Conservation (phyloP, 2,888 invertebrate species). For the Rhingia campestris region DNA sequence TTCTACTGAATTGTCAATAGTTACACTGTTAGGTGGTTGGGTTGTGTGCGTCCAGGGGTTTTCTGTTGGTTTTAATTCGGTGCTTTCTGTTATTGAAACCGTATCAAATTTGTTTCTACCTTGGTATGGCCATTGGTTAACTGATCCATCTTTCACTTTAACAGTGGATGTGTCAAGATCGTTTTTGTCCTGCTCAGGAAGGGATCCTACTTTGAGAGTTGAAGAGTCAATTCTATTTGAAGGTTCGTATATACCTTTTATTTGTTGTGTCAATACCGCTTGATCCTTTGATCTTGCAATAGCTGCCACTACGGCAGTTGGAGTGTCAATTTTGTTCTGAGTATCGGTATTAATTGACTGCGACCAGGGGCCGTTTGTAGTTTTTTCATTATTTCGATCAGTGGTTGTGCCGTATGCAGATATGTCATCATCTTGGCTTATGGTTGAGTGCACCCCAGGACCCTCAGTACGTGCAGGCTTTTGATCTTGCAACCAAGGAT, state of each 20-base stretch:
- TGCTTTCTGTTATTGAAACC: constrained; percentile 2
- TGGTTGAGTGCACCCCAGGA: constrained; percentile 28
- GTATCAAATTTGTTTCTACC: constrained; percentile 9
- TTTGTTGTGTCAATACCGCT: neutral
- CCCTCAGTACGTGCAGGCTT: constrained; percentile 8
- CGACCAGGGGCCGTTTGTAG: constrained; percentile 26
- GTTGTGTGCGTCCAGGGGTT: neutral
- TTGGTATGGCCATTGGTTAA: neutral
- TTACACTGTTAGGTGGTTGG: neutral
- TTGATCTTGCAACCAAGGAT: constrained; percentile 22
- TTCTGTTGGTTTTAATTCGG: constrained; percentile 7
- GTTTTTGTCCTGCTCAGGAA: too few relatives aligned
- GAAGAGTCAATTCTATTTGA: too few relatives aligned
- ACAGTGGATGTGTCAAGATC: too few relatives aligned
- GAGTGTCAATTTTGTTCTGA: constrained; percentile 6
- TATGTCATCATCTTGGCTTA: constrained; percentile 3
- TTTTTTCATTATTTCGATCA: neutral
- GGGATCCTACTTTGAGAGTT: too few relatives aligned
- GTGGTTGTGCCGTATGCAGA: constrained; percentile 11
- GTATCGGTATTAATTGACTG: neutral
- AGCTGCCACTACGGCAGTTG: constrained; percentile 2
- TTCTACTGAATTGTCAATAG: neutral
- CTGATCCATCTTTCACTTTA: too few relatives aligned
- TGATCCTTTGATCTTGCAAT: neutral
- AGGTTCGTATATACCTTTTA: constrained; percentile 6